phyloP scores from a whole-genome alignment of 1,140 invertebrate species.

The Diorhabda elongata region DNA sequence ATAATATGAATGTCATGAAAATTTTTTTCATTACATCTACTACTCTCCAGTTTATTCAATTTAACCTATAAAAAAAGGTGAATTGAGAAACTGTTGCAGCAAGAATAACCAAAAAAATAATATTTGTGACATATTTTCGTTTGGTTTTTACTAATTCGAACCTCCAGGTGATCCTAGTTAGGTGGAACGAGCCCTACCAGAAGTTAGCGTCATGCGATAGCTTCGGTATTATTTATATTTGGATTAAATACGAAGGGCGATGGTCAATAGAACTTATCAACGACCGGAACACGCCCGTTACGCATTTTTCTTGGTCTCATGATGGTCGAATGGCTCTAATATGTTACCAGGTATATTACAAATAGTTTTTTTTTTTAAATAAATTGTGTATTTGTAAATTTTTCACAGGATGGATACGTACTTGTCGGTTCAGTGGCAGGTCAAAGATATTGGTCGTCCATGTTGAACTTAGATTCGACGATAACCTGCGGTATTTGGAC shows the following conservation, averaged over 20 bases:
- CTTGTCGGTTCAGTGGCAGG: constrained; percentile 94
- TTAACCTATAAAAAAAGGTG: background rate
- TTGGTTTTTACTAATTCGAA: background rate
- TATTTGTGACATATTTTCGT: background rate
- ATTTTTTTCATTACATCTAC: background rate
- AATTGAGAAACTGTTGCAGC: background rate
- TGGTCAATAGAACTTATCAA: constrained; percentile 99
- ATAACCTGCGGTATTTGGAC: constrained; percentile 98
- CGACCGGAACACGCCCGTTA: constrained; percentile 92
- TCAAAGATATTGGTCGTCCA: constrained; percentile 97
- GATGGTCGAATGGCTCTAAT: constrained; percentile 97
- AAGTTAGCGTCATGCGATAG: constrained; percentile 97
- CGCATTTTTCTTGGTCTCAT: constrained; percentile 97
- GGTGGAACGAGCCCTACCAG: constrained; percentile 99
- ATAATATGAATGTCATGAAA: too few relatives aligned
- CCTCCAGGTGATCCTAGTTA: constrained; percentile 84
- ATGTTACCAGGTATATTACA: constrained; percentile 77
- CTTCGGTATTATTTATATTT: constrained; percentile 97
- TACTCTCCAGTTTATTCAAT: background rate
- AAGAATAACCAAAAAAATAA: background rate
- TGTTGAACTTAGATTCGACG: constrained; percentile 87
- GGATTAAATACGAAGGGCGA: constrained; percentile 98
- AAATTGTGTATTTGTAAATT: background rate
- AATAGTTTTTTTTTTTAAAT: background rate
- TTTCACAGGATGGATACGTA: constrained; percentile 83